Evolutionary conservation across 2,113 vertebrate species (phyloP).

Genomic region (Otus sunia): DNA sequence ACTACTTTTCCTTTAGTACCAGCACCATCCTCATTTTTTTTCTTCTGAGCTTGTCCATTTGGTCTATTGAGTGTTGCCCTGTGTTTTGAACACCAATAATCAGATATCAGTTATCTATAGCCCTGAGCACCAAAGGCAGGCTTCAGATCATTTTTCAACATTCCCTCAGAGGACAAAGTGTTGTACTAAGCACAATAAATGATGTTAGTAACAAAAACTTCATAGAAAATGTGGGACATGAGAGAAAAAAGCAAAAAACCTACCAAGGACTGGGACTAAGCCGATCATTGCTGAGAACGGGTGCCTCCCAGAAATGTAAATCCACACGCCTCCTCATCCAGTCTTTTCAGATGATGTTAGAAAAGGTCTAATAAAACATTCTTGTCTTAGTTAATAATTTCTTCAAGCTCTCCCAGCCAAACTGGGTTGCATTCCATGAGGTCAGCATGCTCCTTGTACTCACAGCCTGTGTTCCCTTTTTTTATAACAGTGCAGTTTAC

Average conservation of each 20-base stretch:
- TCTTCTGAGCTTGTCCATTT: background rate
- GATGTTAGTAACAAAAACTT: background rate
- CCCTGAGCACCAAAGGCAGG: background rate
- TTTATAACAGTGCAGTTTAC: background rate
- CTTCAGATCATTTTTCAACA: background rate
- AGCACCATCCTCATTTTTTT: background rate
- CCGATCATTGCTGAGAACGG: background rate
- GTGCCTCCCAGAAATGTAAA: background rate
- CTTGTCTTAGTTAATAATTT: conserved; percentile 33
- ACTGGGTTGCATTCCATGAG: background rate
- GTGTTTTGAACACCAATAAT: background rate
- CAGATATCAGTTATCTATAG: background rate
- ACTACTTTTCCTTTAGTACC: background rate
- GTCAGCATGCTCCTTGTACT: conserved; percentile 24
- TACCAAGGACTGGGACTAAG: background rate
- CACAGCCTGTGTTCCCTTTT: background rate
- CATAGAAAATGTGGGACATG: background rate
- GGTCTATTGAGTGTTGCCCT: background rate
- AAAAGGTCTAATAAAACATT: background rate
- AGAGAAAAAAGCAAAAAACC: background rate
- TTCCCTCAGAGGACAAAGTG: background rate
- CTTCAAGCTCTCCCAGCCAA: background rate
- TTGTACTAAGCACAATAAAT: background rate
- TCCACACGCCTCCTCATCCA: background rate
- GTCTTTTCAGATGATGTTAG: background rate